Conservation (phyloP, 2,888 invertebrate species). For the Keiferia lycopersicella region DNA sequence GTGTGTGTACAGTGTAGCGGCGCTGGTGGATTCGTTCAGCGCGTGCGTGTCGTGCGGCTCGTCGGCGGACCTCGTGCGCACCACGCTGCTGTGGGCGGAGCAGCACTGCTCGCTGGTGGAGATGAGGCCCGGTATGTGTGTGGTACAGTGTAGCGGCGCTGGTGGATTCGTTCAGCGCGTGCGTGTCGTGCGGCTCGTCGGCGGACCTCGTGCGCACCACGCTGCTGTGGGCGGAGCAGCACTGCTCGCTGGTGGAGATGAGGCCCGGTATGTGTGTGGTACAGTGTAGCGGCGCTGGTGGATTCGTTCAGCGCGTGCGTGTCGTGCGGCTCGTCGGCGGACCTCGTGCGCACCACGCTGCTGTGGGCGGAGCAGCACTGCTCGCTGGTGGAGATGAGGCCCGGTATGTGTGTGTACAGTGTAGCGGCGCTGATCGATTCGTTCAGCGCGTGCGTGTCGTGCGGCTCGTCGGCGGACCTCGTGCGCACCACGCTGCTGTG, state of each 20-base stretch:
- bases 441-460: conserved; percentile 95
- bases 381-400: conserved; percentile 95
- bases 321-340: conserved; percentile 92
- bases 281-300: conserved; percentile 93
- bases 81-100: conserved; percentile 87
- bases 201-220: conserved; percentile 86
- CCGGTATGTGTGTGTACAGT: conserved; percentile 88
- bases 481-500: conserved; percentile 80
- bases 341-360: conserved; percentile 82
- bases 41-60: conserved; percentile 95
- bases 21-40: conserved; percentile 94
- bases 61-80: conserved; percentile 87
- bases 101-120: conserved; percentile 97
- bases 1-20: conserved; percentile 89
- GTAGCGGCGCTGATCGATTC: conserved; percentile 94
- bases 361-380: conserved; percentile 97
- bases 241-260: conserved; percentile 96
- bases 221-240: conserved; percentile 93
- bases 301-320: conserved; percentile 95
- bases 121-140: conserved; percentile 92
- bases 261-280: conserved; percentile 91
- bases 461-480: conserved; percentile 91
- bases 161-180: conserved; percentile 94
- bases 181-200: conserved; percentile 93
- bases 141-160: no score